phyloP scores from a whole-genome alignment of 2,888 invertebrate species.

The Polyommatus iphigenia region DNA sequence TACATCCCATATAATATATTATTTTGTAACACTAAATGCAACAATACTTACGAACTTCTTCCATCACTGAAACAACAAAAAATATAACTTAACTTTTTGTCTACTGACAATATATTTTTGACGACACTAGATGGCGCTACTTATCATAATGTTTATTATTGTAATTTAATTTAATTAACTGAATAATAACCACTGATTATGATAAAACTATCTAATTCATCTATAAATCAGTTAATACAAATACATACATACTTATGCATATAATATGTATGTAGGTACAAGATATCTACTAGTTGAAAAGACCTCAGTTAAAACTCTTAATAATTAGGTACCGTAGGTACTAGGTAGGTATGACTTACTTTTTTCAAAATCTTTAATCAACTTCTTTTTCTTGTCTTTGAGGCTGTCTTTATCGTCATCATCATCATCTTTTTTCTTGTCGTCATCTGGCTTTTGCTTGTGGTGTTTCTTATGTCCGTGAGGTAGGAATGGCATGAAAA shows the following conservation, averaged over 20 bases:
- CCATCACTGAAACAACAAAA: conserved; percentile 46
- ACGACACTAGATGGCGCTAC: background rate
- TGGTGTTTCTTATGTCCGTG: conserved; percentile 11
- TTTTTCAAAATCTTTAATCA: conserved; percentile 42
- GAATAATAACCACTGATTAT: background rate
- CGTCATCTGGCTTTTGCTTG: background rate
- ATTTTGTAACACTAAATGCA: too few relatives aligned
- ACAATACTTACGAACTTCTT: conserved; percentile 45
- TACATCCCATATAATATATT: too few relatives aligned
- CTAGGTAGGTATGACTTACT: too few relatives aligned
- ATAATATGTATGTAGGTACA: too few relatives aligned
- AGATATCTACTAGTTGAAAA: too few relatives aligned
- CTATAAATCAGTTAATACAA: too few relatives aligned
- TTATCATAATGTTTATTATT: background rate
- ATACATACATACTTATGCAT: too few relatives aligned
- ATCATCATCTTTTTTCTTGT: conserved; percentile 35
- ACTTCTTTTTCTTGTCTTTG: conserved; percentile 38
- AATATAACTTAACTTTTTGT: background rate
- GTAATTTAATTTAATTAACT: too few relatives aligned
- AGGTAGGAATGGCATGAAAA: background rate
- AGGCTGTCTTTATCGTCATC: conserved; percentile 35
- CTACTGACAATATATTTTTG: background rate
- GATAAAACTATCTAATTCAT: too few relatives aligned
- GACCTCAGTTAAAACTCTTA: too few relatives aligned
- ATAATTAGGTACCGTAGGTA: too few relatives aligned